Evolutionary conservation across 2,113 vertebrate species (phyloP).

Genomic region (Chauna torquata): DNA sequence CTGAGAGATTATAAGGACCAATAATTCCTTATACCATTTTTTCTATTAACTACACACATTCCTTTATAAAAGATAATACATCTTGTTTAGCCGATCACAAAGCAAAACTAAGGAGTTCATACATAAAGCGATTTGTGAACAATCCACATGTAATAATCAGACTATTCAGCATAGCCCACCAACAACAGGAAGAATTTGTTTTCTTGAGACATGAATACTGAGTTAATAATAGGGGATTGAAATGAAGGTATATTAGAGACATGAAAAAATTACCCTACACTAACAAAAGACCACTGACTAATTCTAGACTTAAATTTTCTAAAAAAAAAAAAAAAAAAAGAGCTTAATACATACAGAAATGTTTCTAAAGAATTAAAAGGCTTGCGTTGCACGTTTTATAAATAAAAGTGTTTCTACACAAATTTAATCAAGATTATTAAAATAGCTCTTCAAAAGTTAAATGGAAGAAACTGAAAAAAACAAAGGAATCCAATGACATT

Average conservation of each 20-base stretch:
- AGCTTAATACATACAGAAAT: background rate
- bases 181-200: background rate
- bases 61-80: slow-evolving; percentile 1
- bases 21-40: background rate
- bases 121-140: background rate
- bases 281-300: background rate
- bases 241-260: background rate
- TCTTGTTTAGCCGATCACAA: background rate
- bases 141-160: background rate
- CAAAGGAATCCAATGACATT: background rate
- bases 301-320: background rate
- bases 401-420: background rate
- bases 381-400: background rate
- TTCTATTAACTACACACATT: background rate
- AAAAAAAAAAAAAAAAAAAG: background rate
- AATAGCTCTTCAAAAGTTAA: background rate
- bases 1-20: background rate
- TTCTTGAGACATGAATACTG: background rate
- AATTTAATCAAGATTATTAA: background rate
- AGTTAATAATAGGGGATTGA: background rate
- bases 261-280: background rate
- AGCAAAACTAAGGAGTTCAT: background rate
- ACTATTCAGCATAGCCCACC: background rate
- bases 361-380: background rate
- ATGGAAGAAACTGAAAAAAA: background rate